phyloP scores from a whole-genome alignment of 2,797 vertebrate species.

The Acipenser transmontanus region DNA sequence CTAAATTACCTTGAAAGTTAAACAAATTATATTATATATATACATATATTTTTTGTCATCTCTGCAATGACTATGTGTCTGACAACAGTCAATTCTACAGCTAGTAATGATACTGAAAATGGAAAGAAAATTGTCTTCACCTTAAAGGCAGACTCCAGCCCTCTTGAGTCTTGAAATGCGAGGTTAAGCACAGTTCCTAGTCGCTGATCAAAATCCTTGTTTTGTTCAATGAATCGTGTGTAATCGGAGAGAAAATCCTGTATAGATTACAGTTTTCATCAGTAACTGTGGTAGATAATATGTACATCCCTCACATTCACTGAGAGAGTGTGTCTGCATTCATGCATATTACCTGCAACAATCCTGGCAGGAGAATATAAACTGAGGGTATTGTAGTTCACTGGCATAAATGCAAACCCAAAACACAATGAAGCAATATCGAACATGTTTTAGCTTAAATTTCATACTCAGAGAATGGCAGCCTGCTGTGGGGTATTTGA shows the following conservation, averaged over 20 bases:
- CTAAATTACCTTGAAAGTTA: constrained; percentile 57
- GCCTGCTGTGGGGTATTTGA: constrained; percentile 10
- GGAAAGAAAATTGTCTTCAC: constrained; percentile 72
- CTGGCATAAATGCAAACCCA: constrained; percentile 54
- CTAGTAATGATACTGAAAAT: constrained; percentile 65
- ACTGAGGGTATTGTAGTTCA: constrained; percentile 37
- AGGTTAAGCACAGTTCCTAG: constrained; percentile 69
- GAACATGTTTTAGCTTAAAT: constrained; percentile 64
- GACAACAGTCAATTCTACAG: constrained; percentile 59
- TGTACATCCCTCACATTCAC: constrained; percentile 64
- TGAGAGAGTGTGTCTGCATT: constrained; percentile 47
- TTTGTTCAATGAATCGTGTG: constrained; percentile 60
- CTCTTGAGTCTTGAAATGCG: constrained; percentile 67
- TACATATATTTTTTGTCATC: constrained; percentile 46
- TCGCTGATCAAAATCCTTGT: constrained; percentile 69
- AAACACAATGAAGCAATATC: constrained; percentile 49
- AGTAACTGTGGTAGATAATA: constrained; percentile 74
- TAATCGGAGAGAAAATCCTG: constrained; percentile 65
- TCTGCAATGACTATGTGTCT: constrained; percentile 44
- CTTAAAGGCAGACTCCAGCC: constrained; percentile 63
- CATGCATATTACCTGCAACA: constrained; percentile 73
- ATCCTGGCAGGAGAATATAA: constrained; percentile 63
- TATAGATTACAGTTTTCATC: constrained; percentile 71
- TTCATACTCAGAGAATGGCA: constrained; percentile 47
- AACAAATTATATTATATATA: constrained; percentile 30